Conservation (phyloP, 2,797 vertebrate genomes). For the Scarus forsteni region DNA sequence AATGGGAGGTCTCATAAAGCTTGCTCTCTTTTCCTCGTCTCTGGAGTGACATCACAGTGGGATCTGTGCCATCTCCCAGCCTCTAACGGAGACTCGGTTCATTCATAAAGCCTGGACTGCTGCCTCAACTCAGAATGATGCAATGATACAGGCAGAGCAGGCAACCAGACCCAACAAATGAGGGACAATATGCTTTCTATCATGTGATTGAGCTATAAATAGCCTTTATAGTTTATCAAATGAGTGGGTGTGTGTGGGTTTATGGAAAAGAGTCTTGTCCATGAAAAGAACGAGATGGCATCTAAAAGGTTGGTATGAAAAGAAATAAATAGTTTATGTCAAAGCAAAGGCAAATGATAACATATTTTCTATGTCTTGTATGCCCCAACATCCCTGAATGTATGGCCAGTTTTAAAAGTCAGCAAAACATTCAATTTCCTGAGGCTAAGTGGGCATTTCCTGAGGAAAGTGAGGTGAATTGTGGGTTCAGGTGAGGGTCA, state of each 20-base stretch:
- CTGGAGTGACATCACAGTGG: conserved; percentile 84
- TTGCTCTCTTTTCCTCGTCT: conserved; percentile 67
- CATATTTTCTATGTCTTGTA: neutral
- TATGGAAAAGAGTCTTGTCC: conserved; percentile 48
- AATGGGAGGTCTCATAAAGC: conserved; percentile 79
- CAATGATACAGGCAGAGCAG: conserved; percentile 73
- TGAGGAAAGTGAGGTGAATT: conserved; percentile 61
- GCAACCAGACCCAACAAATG: conserved; percentile 75
- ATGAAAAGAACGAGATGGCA: conserved; percentile 24
- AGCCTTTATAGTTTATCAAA: conserved; percentile 54
- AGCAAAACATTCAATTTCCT: conserved; percentile 65
- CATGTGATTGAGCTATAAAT: conserved; percentile 74
- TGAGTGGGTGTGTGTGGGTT: conserved; percentile 43
- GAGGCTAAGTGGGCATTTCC: conserved; percentile 71
- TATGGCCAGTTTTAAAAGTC: conserved; percentile 28
- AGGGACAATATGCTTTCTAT: conserved; percentile 75
- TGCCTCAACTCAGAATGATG: conserved; percentile 77
- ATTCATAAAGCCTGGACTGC: conserved; percentile 82
- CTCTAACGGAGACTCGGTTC: conserved; percentile 78
- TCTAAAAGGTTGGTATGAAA: conserved; percentile 43
- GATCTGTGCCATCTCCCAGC: conserved; percentile 79
- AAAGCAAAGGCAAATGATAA: conserved; percentile 31
- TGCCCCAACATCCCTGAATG: conserved; percentile 1
- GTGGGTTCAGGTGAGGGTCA: conserved; percentile 61
- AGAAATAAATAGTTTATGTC: conserved; percentile 22